Evolutionary conservation across 2,888 invertebrate genomes (phyloP).

Genomic region (Epinotia bilunana): DNA sequence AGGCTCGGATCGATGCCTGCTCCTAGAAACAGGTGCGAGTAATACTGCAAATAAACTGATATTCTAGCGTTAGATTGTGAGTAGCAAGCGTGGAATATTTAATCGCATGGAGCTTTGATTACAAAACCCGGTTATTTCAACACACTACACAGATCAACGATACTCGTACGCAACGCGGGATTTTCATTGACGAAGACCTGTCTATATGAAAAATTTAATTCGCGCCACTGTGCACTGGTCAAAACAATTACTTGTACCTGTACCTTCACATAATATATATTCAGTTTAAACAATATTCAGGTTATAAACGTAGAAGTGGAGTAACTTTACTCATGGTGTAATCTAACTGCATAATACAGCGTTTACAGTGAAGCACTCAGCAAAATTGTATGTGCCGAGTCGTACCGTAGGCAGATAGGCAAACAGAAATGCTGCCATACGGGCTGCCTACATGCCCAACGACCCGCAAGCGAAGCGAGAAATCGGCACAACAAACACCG

Average conservation of each 20-base stretch:
- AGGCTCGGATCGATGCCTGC: conserved; percentile 30
- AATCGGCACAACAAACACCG: neutral
- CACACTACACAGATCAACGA: conserved; percentile 1
- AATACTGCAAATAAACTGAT: conserved; percentile 28
- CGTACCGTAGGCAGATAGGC: conserved; percentile 37
- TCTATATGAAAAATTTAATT: neutral
- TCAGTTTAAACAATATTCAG: conserved; percentile 33
- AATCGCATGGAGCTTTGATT: conserved; percentile 24
- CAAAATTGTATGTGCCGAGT: conserved; percentile 48
- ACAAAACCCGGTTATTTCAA: conserved; percentile 6
- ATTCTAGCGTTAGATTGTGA: conserved; percentile 17
- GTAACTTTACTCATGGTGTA: conserved; percentile 42
- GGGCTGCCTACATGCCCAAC: conserved; percentile 10
- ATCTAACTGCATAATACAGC: conserved; percentile 39
- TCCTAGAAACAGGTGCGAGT: conserved; percentile 37
- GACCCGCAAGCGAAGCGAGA: conserved; percentile 4
- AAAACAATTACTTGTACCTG: neutral
- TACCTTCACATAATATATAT: neutral
- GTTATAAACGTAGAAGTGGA: conserved; percentile 40
- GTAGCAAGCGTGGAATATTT: conserved; percentile 19
- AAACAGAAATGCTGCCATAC: conserved; percentile 32
- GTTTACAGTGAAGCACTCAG: conserved; percentile 51
- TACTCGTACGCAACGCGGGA: neutral
- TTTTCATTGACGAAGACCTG: neutral
- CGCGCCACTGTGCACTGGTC: neutral